phyloP scores from a whole-genome alignment of 2,113 vertebrate genomes.

The Strigops habroptila region DNA sequence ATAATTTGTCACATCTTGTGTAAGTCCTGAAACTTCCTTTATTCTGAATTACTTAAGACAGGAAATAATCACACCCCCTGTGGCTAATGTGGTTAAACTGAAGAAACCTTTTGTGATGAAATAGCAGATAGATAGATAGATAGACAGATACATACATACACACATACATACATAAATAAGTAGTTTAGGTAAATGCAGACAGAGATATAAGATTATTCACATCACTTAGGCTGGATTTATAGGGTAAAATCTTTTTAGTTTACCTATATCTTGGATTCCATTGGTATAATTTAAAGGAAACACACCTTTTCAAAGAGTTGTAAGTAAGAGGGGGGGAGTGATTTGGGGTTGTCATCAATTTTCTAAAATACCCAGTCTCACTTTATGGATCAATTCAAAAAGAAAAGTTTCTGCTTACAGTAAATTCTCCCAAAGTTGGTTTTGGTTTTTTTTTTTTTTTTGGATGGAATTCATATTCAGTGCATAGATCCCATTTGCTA shows the following conservation, averaged over 20 bases:
- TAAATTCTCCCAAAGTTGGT: not conserved
- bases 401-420: not conserved
- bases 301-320: not conserved
- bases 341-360: not conserved
- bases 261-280: not conserved
- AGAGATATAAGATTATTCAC: not conserved
- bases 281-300: not conserved
- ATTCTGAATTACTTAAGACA: constrained; percentile 45
- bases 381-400: not conserved
- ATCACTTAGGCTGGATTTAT: not conserved
- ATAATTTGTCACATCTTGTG: not conserved
- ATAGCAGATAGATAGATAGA: not conserved
- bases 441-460: not conserved
- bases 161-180: not conserved
- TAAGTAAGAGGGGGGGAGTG: not conserved
- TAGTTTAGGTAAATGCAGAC: not conserved
- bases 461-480: not conserved
- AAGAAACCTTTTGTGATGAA: not conserved
- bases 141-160: not conserved
- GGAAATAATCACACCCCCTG: constrained; percentile 46
- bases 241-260: not conserved
- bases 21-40: constrained; percentile 26
- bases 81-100: constrained; percentile 49
- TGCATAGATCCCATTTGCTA: not conserved
- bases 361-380: not conserved